Percentiles rank a stretch among this genome's conserved stretches.
Evolutionary conservation across 2,797 vertebrate genomes (phyloP).

Genomic region (Nyctibius grandis): DNA sequence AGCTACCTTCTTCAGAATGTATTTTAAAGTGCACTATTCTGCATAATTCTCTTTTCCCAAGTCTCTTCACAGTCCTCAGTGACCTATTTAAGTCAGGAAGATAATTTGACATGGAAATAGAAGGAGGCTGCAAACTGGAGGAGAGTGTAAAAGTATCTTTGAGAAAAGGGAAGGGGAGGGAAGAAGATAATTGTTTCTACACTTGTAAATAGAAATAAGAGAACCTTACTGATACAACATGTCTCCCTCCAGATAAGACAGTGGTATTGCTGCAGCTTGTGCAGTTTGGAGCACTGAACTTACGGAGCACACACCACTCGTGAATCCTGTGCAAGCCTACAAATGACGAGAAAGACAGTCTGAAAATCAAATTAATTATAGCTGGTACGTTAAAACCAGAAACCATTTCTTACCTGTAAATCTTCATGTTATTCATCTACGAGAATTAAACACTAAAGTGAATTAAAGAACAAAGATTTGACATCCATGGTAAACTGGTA

Average conservation of each 20-base stretch:
- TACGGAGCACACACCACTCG: accelerated
- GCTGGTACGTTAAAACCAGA: neutral
- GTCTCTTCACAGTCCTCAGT: neutral
- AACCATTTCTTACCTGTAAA: neutral
- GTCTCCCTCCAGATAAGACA: neutral
- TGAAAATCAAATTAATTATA: neutral
- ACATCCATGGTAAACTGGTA: neutral
- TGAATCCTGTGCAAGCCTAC: neutral
- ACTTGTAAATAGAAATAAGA: neutral
- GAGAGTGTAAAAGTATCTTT: neutral
- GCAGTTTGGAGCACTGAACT: neutral
- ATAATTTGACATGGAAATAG: neutral
- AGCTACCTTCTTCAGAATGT: neutral
- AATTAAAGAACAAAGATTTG: neutral
- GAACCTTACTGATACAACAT: neutral
- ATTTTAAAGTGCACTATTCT: neutral
- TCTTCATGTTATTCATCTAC: neutral
- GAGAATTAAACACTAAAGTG: neutral
- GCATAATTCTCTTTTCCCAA: neutral
- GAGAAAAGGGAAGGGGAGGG: neutral
- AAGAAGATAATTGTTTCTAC: neutral
- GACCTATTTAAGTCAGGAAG: neutral
- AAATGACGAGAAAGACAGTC: neutral
- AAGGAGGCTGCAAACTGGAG: neutral
- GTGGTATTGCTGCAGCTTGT: neutral